Evolutionary conservation across 1,140 invertebrate species (phyloP), one percentile per base, ranked within the genome.

Genomic region (Saccostrea cuccullata): DNA sequence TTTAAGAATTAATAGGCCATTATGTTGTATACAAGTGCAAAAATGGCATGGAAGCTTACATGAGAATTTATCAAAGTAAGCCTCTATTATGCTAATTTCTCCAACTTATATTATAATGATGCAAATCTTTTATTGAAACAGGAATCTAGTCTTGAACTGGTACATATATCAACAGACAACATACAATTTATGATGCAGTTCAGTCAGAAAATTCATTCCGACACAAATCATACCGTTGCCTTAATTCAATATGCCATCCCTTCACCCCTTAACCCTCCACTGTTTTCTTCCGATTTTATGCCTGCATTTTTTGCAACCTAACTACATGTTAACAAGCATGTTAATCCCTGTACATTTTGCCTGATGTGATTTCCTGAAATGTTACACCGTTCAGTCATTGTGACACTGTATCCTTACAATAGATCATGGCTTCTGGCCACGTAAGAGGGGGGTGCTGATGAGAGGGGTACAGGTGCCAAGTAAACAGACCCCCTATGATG

Each of bases 241-340:
- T 73, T 73, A 73, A 73, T 73, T 73, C 70, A 73, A 73, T 73
- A 13, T 73, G 70, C 70, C 70, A 73, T 73, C 70, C 26, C 26
- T 26, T 73, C 11, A 26, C 70, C 70, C 47, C 23, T 73, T 30
- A 13, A 73, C 70, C 26, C 70, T 30, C 23, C 0, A 73, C 26
- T 26, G 23, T 26, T 23, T 40, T 30, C 30, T 73, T 73, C 13
- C 15, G 70, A 73, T 73, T 30, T 73, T 73, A 73, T 73, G 70
- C 8, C 70, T 30, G 23, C 70, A 36, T 23, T 73, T 73, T 73
- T 73, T 36, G 70, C 70, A 73, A 15, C 30, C 26, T 73, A 73
- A 73, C 70, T 73, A 26, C 70, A 73, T 73, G 70, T 73, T 73
- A 73, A 73, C 70, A 73, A 73, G 70, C 70, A 73, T 73, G 70